Conservation (phyloP, 1,140 invertebrate species). For the Trichonephila inaurata region DNA sequence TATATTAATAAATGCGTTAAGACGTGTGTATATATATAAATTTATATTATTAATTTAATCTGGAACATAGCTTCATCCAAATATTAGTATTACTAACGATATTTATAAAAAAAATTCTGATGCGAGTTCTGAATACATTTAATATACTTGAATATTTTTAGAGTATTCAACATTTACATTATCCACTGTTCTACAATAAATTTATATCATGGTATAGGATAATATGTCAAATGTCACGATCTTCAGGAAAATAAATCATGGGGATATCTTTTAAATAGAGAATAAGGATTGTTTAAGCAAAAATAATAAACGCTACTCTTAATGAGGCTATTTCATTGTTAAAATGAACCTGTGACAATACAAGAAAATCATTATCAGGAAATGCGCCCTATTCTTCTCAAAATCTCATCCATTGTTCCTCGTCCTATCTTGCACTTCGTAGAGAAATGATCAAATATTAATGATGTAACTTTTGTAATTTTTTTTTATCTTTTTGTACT, state of each 20-base stretch:
- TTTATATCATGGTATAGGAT: background rate
- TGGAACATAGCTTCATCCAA: too few relatives aligned
- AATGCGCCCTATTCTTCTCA: background rate
- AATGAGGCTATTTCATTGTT: slow-evolving; percentile 5
- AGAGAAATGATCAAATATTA: background rate
- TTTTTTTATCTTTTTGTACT: background rate
- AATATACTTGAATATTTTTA: too few relatives aligned
- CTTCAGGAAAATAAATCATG: background rate
- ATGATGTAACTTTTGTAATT: background rate
- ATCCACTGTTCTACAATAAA: background rate
- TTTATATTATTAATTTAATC: too few relatives aligned
- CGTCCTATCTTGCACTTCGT: background rate
- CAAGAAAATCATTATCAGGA: slow-evolving; percentile 3
- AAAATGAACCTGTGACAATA: background rate
- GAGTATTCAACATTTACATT: background rate
- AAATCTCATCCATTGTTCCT: slow-evolving; percentile 12
- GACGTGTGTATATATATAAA: too few relatives aligned
- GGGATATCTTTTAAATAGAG: background rate
- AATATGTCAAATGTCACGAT: background rate
- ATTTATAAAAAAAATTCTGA: too few relatives aligned
- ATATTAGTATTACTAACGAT: too few relatives aligned
- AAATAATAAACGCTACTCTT: slow-evolving; percentile 2
- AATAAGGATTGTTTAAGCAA: background rate
- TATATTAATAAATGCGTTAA: too few relatives aligned
- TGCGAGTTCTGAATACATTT: too few relatives aligned